Evolutionary conservation across 2,888 invertebrate genomes (phyloP), one percentile per base, ranked within the genome.

Genomic region (Aphodius granarius): DNA sequence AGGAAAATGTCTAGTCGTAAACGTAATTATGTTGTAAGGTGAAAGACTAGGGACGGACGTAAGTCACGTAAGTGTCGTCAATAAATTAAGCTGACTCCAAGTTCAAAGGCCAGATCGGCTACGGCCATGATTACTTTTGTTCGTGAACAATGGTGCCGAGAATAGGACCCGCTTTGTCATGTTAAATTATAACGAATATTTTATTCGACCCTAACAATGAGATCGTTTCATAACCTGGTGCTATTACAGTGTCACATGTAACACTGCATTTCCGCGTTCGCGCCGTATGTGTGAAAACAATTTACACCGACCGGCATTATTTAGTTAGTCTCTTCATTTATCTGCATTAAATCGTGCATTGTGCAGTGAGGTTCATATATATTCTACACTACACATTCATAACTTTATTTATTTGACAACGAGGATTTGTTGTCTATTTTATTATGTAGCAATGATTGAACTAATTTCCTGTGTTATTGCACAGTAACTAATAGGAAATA

Each of bases 141-240:
- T 80, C 79, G 66, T 78, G 79, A 79, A 81, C 82, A 82, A 81
- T 79, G 80, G 78, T 75, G 78, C 76, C 72, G 76, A 80, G 78
- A 43, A 81, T 81, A 82, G 80, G 78, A 76, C 78, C 79, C 78
- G 80, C 80, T 80, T 82, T 82, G 81, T 82, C 74, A 78, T 79
- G 78, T 78, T 80, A 81, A 82, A 81, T 80, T 78, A 79, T 78
- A 78, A 78, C 78, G 81, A 81, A 78, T 79, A 78, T 79, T 81
- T 80, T 78, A 79, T 80, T 79, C 74, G 43, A 63, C 16, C 62
- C 23, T 17, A 19, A 75, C 72, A 72, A 68, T 72, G 72, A 72
- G 72, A 72, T 72, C 72, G 75, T 72, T 72, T 75, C 72, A 72
- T 72, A 75, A 75, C 75, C 72, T 72, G 17, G 21, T 9, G 74